A percentile compares a stretch with the other conserved stretches of the same genome.
Evolutionary conservation across 2,113 vertebrate genomes (phyloP).

Genomic region (Crotophaga sulcirostris): DNA sequence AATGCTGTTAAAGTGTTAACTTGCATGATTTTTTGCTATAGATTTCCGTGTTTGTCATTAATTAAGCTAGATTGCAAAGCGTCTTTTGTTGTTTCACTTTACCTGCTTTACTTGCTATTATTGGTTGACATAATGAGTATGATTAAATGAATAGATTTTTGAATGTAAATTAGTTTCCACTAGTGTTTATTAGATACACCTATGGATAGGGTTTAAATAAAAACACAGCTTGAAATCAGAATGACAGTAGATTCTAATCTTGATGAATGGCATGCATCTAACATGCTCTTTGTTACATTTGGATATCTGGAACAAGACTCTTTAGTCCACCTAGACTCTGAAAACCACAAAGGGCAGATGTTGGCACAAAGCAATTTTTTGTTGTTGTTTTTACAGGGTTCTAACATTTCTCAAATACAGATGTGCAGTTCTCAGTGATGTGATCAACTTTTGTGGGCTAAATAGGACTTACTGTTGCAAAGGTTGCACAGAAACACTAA

Average conservation of each 20-base stretch:
- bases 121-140: constrained; percentile 48
- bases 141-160: constrained; percentile 72
- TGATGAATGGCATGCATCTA: constrained; percentile 13
- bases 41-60: constrained; percentile 56
- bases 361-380: neutral
- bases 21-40: constrained; percentile 16
- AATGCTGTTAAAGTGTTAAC: constrained; percentile 35
- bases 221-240: constrained; percentile 59
- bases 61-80: constrained; percentile 69
- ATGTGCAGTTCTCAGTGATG: neutral
- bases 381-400: neutral
- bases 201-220: constrained; percentile 62
- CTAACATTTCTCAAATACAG: neutral
- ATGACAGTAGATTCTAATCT: constrained; percentile 41
- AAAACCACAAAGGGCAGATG: neutral
- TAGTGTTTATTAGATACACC: constrained; percentile 63
- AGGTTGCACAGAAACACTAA: neutral
- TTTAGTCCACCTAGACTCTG: neutral
- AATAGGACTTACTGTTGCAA: neutral
- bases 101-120: constrained; percentile 68
- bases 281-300: neutral
- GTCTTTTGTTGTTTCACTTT: constrained; percentile 66
- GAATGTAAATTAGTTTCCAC: constrained; percentile 66
- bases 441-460: neutral
- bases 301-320: neutral